These are phyloP conservation scores for Sphaerodactylus townsendi DNA, from an alignment of 2,113 vertebrate species.

Conservation along the genomic window DNA sequence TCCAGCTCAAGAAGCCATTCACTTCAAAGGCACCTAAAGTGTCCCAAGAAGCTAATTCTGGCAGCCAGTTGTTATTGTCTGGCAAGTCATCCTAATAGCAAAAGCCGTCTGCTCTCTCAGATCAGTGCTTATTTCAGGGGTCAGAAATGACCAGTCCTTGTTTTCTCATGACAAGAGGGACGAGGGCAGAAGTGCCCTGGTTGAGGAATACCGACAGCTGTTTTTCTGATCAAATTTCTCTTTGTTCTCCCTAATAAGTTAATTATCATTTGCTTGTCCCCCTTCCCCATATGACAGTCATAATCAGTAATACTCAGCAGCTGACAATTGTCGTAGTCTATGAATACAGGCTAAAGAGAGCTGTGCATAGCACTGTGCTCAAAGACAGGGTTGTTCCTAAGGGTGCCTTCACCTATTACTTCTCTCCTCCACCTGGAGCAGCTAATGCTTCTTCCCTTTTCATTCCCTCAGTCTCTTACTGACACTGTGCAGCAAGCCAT, in stretches of 20 bases:
- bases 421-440: too few relatives aligned
- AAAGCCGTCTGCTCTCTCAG: conserved; percentile 73
- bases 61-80: conserved; percentile 79
- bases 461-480: too few relatives aligned
- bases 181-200: not conserved
- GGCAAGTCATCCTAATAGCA: conserved; percentile 72
- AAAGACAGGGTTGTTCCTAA: too few relatives aligned
- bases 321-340: not conserved
- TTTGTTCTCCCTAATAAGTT: not conserved
- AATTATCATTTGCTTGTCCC: not conserved
- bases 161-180: conserved; percentile 48
- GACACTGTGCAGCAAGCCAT: too few relatives aligned
- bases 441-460: too few relatives aligned
- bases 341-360: not conserved
- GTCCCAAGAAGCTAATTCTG: conserved; percentile 81
- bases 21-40: conserved; percentile 76
- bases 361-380: not conserved
- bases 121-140: conserved; percentile 51
- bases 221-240: conserved; percentile 8
- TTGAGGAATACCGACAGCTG: conserved; percentile 11
- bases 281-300: not conserved
- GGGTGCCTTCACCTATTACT: too few relatives aligned
- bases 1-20: conserved; percentile 78
- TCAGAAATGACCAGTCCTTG: conserved; percentile 52
- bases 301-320: not conserved